Percentiles rank a stretch among this genome's conserved stretches.
Conservation (phyloP, 2,113 vertebrate genomes). For the Lophochroa leadbeateri region DNA sequence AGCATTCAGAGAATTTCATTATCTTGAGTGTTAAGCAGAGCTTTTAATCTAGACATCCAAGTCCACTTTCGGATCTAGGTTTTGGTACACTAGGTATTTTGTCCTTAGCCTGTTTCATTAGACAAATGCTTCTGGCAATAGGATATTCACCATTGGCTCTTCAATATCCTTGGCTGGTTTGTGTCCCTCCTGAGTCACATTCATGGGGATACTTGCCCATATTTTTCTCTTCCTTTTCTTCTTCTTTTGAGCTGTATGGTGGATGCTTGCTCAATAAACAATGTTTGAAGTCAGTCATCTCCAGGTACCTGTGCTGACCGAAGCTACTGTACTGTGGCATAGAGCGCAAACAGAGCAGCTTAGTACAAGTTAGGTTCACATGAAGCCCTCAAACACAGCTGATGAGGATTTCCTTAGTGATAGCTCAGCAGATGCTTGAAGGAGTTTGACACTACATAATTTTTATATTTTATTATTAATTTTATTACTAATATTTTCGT, state of each 20-base stretch:
- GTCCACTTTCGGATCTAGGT: background rate
- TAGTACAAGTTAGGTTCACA: conserved; percentile 21
- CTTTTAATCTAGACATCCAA: background rate
- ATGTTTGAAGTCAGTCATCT: background rate
- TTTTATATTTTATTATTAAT: background rate
- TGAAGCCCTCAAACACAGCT: background rate
- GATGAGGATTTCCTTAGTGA: conserved; percentile 51
- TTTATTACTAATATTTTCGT: background rate
- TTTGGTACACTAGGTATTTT: background rate
- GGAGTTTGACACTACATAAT: background rate
- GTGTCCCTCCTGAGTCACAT: background rate
- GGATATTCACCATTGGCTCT: background rate
- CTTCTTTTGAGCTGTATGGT: conserved; percentile 1
- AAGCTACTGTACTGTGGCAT: conserved; percentile 55
- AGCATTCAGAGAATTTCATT: background rate
- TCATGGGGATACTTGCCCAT: background rate
- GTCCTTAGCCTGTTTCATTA: background rate
- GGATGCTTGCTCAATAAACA: conserved; percentile 54
- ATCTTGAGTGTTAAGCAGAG: background rate
- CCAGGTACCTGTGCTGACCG: conserved; percentile 61
- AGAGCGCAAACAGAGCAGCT: conserved; percentile 56
- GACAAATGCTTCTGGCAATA: background rate
- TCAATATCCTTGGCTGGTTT: background rate
- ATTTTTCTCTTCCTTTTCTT: background rate
- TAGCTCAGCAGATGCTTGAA: background rate